Base-by-base conservation (phyloP, 30 jellyfish, hydroid and myxozoan genomes). In the Aurelia coerulea region DNA sequence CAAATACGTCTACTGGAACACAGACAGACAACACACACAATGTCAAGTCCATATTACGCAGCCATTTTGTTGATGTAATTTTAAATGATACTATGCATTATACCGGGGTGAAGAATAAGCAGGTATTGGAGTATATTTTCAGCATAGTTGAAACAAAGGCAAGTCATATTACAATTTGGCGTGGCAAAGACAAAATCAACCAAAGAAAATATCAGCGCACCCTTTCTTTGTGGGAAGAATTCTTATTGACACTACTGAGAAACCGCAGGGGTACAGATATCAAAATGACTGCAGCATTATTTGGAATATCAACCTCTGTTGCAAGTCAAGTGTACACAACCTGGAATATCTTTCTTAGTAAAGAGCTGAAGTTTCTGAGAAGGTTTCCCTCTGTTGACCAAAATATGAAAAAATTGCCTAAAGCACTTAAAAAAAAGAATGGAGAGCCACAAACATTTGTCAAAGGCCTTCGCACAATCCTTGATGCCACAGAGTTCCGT, bases 401-500 rank as follows among this genome's bases (percentile, higher is more conserved):
- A 52, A 74, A 74, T 58, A 34, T 16, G 73, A 74, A 52, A 35
- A 8, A 74, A 8, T 50, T 74, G 71, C 85, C 85, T 42, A 74
- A 59, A 23, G 3, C 85, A 52, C 50, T 42, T 10, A 74, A 35
- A 58, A 58, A 74, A 23, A 74, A 70, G 54, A 50, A 74, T 74
- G 85, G 85, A 19, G 73, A 74, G 23, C 85, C 85, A 52, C 17
- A 74, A n/a, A 52, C 17, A 16, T 74, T 50, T 41, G 85, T 51
- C 75, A 52, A 29, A 17, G 85, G 85, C 54, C 75, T 74, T 17
- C 46, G 54, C 16, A 41, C 73, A 17, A 74, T 74, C 54, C 51
- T 74, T 18, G 85, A 74, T 74, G 75, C 85, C 31, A 35, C 54
- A 23, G 85, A 74, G 50, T 51, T 74, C 46, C 74, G 33, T 17